Base-by-base conservation (phyloP, 2,797 vertebrate genomes). In the Botia kubotai region DNA sequence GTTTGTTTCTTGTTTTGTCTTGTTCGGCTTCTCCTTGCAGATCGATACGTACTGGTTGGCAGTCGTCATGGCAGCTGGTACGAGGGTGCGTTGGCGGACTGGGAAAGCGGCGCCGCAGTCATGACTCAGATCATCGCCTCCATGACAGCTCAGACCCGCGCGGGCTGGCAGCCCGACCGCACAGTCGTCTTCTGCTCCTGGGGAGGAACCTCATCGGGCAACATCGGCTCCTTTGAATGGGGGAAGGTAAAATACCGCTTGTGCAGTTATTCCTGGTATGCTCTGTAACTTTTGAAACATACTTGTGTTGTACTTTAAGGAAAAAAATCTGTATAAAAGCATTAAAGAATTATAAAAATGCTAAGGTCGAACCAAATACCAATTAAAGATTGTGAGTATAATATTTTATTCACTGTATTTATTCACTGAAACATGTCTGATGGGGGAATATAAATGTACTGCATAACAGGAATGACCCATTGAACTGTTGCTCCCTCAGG, bases 151-250 rank as follows among this genome's bases (percentile, higher is more conserved):
- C 91, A 94, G 83, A 93, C 93, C 76, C 95, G 92, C 74, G 92
- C 52, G 76, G 96, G 95, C 75, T 97, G 96, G 96, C 94, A 94
- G 73, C 96, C 96, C 0, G 94, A 96, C 75, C 93, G 97, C 2
- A 97, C 95, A 68, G 90, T 96, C 50, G 83, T 97, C 85, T 98
- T 98, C 88, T 96, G 96, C 87, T 98, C 97, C 0, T 97, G 96
- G 95, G 97, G 95, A 87, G 97, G 95, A 79, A 94, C 95, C 0
- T 88, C 91, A 0, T 90, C 95, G 68, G 97, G 97, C 33, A 97
- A 95, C 83, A 90, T 98, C 2, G 97, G 97, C 77, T 98, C 97
- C 67, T 97, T 94, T 19, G 96, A 98, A 89, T 99, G 97, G 97
- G 96, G 95, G 79, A 96, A 97, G 97, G 97, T 99, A 92, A 93